These are phyloP conservation scores for Phragmatobia fuliginosa DNA, from an alignment of 2,888 invertebrate genomes.

Conservation along the genomic window DNA sequence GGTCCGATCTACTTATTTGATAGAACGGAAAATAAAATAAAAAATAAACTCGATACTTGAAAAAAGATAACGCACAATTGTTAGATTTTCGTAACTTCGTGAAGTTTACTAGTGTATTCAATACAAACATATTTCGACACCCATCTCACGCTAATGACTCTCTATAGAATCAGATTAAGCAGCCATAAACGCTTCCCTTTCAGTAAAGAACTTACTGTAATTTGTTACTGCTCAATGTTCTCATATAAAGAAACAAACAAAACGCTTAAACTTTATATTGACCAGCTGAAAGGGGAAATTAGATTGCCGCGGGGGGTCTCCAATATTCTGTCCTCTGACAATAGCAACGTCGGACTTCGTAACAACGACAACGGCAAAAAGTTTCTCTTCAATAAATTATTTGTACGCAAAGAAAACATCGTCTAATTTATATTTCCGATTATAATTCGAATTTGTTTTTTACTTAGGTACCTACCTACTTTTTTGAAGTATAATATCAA, in stretches of 20 bases:
- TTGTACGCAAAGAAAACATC: constrained; percentile 47
- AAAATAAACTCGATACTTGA: background rate
- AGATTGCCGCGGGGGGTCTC: constrained; percentile 74
- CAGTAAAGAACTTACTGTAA: constrained; percentile 46
- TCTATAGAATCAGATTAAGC: constrained; percentile 49
- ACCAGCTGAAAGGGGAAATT: constrained; percentile 67
- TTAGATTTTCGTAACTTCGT: constrained; percentile 13
- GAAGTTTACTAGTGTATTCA: constrained; percentile 25
- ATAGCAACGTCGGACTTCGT: constrained; percentile 64
- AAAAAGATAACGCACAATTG: background rate
- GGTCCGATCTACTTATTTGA: too few relatives aligned
- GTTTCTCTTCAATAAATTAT: constrained; percentile 59
- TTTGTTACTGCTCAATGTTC: constrained; percentile 38
- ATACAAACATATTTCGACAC: constrained; percentile 51
- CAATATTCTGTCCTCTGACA: constrained; percentile 61
- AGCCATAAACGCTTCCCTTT: constrained; percentile 44
- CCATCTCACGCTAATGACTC: constrained; percentile 55
- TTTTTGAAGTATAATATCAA: constrained; percentile 45
- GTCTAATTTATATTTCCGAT: constrained; percentile 52
- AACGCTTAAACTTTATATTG: constrained; percentile 54
- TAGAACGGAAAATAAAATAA: too few relatives aligned
- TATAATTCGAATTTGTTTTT: constrained; percentile 33
- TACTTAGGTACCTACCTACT: too few relatives aligned
- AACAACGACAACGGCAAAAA: constrained; percentile 55
- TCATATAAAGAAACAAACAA: constrained; percentile 41